phyloP scores from a whole-genome alignment of 2,888 invertebrate genomes.

The Antitype chi region DNA sequence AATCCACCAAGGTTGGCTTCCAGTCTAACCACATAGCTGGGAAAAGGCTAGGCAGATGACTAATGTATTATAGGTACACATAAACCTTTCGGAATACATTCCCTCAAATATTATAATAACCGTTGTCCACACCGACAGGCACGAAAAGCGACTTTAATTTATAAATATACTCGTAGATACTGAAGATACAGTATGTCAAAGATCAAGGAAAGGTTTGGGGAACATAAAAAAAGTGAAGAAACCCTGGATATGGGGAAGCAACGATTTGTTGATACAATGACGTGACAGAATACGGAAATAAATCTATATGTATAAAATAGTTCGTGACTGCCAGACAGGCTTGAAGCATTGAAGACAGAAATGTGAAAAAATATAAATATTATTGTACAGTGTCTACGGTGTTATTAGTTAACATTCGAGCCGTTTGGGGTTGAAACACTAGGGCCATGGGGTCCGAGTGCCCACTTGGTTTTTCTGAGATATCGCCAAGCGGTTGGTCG shows the following conservation, averaged over 20 bases:
- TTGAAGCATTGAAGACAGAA: not conserved
- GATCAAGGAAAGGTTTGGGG: constrained; percentile 33
- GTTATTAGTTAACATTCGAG: no score
- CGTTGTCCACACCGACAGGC: not conserved
- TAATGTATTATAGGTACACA: no score
- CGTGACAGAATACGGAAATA: not conserved
- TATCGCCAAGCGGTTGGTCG: no score
- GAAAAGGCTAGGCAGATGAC: no score
- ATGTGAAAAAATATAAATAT: not conserved
- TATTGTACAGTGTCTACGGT: not conserved
- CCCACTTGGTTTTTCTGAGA: no score
- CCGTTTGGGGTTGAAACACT: no score
- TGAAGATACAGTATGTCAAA: constrained; percentile 7
- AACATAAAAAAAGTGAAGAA: constrained; percentile 15
- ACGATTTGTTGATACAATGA: constrained; percentile 32
- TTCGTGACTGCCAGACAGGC: not conserved
- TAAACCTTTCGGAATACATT: no score
- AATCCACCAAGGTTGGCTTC: no score
- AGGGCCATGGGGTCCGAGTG: no score
- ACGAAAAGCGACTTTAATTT: not conserved
- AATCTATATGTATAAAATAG: not conserved
- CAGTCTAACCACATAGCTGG: no score
- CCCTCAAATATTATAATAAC: not conserved
- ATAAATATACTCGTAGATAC: not conserved
- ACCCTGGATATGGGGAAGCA: not conserved